phyloP scores from a whole-genome alignment of 2,113 vertebrate genomes.

The Euleptes europaea region DNA sequence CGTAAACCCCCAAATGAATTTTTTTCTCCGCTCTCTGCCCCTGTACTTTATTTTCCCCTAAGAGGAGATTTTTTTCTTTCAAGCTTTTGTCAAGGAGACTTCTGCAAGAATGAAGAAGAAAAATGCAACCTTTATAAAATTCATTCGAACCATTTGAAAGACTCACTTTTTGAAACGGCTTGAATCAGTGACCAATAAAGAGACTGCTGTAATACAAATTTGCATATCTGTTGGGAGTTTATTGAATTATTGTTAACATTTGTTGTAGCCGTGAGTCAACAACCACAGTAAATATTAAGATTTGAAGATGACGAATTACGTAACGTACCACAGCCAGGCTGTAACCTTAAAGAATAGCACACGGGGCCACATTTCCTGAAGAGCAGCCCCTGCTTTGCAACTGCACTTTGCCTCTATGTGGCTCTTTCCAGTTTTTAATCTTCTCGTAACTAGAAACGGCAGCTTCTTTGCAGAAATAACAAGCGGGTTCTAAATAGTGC shows the following conservation, averaged over 20 bases:
- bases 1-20: slow-evolving; percentile 52
- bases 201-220: slow-evolving; percentile 48
- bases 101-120: slow-evolving; percentile 66
- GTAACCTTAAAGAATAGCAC: slow-evolving; percentile 25
- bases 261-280: slow-evolving; percentile 10
- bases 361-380: slow-evolving; percentile 21
- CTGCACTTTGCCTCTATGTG: slow-evolving; percentile 52
- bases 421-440: slow-evolving; percentile 47
- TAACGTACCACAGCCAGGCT: neutral
- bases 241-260: slow-evolving; percentile 7
- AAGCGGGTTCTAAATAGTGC: slow-evolving; percentile 39
- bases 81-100: slow-evolving; percentile 71
- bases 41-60: slow-evolving; percentile 54
- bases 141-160: slow-evolving; percentile 63
- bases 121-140: slow-evolving; percentile 66
- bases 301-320: neutral
- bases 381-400: slow-evolving; percentile 42
- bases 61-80: slow-evolving; percentile 56
- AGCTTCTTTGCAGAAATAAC: slow-evolving; percentile 43
- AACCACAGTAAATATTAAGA: slow-evolving; percentile 34
- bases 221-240: slow-evolving; percentile 53
- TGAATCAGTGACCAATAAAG: slow-evolving; percentile 58
- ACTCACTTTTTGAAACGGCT: slow-evolving; percentile 64
- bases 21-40: slow-evolving; percentile 26
- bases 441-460: slow-evolving; percentile 38